A percentile compares a stretch with the other conserved stretches of the same genome.
Conservation (phyloP, 2,888 invertebrate genomes). For the Lissocephala sabroskyi region DNA sequence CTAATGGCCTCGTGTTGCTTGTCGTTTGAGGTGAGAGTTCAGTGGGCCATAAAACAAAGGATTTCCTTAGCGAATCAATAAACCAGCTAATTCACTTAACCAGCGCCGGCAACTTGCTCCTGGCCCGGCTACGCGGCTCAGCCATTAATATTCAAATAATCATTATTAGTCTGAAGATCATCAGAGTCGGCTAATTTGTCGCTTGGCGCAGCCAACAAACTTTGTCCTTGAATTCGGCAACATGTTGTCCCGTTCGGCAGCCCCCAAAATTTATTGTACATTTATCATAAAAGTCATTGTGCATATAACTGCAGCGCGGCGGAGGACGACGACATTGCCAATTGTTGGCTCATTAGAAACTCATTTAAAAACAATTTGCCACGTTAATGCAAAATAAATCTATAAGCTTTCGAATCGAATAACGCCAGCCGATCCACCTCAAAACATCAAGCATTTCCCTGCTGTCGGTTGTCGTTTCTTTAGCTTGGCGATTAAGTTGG, state of each 20-base stretch:
- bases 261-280: conserved; percentile 32
- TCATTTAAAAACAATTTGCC: conserved; percentile 66
- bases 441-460: too few relatives aligned
- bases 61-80: too few relatives aligned
- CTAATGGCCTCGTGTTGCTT: too few relatives aligned
- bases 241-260: conserved; percentile 3
- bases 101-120: too few relatives aligned
- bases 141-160: too few relatives aligned
- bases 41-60: too few relatives aligned
- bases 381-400: conserved; percentile 65
- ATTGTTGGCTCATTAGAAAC: conserved; percentile 64
- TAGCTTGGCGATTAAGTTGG: conserved; percentile 23
- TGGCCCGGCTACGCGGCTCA: too few relatives aligned
- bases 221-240: conserved; percentile 46
- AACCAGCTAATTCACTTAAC: too few relatives aligned
- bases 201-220: conserved; percentile 19
- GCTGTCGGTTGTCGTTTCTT: too few relatives aligned
- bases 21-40: too few relatives aligned
- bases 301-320: conserved; percentile 16
- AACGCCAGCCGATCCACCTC: not conserved
- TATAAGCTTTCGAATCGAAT: conserved; percentile 46
- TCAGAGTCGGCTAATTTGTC: not conserved
- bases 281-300: conserved; percentile 43
- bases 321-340: conserved; percentile 35
- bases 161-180: too few relatives aligned